Conservation (phyloP, 2,113 vertebrate species). For the Rhinogobius similis region DNA sequence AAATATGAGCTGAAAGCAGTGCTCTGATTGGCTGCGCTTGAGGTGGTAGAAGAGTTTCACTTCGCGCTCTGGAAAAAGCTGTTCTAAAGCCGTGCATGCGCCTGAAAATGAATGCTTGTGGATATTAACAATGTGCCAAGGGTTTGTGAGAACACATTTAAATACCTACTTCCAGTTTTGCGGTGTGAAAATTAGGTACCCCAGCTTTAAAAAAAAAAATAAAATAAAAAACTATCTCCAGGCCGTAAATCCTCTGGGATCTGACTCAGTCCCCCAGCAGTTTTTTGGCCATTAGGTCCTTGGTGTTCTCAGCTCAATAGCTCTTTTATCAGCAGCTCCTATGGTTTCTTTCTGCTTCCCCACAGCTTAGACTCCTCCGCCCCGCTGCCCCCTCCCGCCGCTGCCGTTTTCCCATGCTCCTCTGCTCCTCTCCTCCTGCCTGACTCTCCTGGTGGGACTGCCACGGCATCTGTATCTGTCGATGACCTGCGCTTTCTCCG, state of each 20-base stretch:
- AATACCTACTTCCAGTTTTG: too few species aligned
- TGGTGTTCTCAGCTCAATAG: conserved; percentile 71
- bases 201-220: too few species aligned
- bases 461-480: conserved; percentile 49
- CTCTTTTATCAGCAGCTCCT: conserved; percentile 67
- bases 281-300: conserved; percentile 70
- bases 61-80: too few species aligned
- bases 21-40: too few species aligned
- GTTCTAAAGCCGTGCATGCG: too few species aligned
- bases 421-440: conserved; percentile 44
- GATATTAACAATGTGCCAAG: too few species aligned
- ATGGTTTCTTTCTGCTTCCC: conserved; percentile 51
- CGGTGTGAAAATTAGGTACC: too few species aligned
- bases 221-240: conserved; percentile 11
- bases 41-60: too few species aligned
- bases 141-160: too few species aligned
- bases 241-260: conserved; percentile 58
- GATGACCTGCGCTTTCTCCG: conserved; percentile 62
- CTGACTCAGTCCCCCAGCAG: conserved; percentile 62
- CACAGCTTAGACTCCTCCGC: too few species aligned
- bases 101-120: too few species aligned
- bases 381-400: conserved; percentile 18
- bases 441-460: conserved; percentile 41
- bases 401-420: conserved; percentile 53
- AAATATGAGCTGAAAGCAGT: too few species aligned